Evolutionary conservation across 2,113 vertebrate genomes (phyloP).

Genomic region (Thryonomys swinderianus): DNA sequence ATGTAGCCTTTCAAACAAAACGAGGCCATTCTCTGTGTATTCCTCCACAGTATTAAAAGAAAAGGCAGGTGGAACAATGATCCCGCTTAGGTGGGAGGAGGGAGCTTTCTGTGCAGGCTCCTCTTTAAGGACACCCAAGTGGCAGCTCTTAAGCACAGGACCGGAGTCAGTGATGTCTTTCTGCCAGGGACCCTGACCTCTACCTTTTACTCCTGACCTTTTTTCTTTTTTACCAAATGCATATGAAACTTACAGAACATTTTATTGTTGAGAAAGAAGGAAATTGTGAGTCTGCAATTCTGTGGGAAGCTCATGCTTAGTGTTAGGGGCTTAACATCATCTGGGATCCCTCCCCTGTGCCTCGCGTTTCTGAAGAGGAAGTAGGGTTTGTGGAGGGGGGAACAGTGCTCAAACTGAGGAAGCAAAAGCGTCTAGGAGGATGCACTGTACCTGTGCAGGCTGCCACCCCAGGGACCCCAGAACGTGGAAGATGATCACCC

Average conservation of each 20-base stretch:
- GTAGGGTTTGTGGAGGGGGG: neutral
- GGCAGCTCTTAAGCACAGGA: neutral
- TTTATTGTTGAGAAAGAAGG: conserved; percentile 24
- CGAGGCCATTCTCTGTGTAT: neutral
- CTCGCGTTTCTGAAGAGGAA: neutral
- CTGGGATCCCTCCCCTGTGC: neutral
- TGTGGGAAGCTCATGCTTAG: neutral
- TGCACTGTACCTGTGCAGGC: neutral
- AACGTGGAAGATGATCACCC: neutral
- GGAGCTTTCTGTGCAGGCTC: neutral
- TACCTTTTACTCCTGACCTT: neutral
- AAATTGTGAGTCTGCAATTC: conserved; percentile 27
- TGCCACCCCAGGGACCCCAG: neutral
- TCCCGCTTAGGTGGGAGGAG: neutral
- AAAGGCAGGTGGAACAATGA: neutral
- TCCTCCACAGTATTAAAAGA: neutral
- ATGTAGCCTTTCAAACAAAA: conserved; percentile 1
- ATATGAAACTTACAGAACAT: neutral
- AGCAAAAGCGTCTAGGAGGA: neutral
- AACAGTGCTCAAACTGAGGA: neutral
- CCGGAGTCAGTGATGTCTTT: neutral
- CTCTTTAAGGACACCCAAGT: neutral
- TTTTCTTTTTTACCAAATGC: neutral
- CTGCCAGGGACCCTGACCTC: neutral
- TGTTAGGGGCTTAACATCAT: neutral